phyloP scores from a whole-genome alignment of 2,797 vertebrate genomes.

The Pitangus sulphuratus region DNA sequence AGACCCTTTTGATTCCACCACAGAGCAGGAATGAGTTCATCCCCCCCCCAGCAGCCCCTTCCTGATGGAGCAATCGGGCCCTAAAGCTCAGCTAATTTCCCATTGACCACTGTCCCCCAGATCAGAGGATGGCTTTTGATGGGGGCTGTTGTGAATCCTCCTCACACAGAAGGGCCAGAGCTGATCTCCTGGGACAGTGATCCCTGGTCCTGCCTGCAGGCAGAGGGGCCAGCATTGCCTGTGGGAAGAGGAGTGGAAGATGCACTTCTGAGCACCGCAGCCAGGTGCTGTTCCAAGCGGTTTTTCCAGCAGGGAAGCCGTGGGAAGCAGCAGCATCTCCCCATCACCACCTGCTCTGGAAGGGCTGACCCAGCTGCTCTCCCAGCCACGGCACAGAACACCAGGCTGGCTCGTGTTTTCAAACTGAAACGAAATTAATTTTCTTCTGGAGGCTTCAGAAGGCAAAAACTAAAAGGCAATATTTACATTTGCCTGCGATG shows the following conservation, averaged over 20 bases:
- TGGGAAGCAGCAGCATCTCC: background rate
- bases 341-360: fast-evolving
- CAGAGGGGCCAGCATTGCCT: background rate
- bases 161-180: background rate
- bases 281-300: background rate
- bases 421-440: background rate
- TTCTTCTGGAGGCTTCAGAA: background rate
- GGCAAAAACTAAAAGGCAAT: background rate
- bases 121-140: conserved; percentile 25
- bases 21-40: background rate
- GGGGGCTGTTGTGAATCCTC: background rate
- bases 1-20: fast-evolving
- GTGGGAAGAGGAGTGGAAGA: background rate
- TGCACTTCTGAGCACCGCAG: background rate
- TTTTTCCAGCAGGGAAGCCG: fast-evolving
- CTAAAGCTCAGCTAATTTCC: conserved; percentile 26
- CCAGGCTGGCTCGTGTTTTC: background rate
- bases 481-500: background rate
- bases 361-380: background rate
- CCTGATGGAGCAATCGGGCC: background rate
- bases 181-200: background rate
- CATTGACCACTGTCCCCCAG: conserved; percentile 10
- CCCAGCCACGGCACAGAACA: background rate
- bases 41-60: background rate
- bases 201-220: background rate